Percentiles rank a stretch among this genome's conserved stretches.
These are phyloP conservation scores for Disparrhopalites patrizii DNA, from an alignment of 2,888 invertebrate genomes.

Conservation along the genomic window DNA sequence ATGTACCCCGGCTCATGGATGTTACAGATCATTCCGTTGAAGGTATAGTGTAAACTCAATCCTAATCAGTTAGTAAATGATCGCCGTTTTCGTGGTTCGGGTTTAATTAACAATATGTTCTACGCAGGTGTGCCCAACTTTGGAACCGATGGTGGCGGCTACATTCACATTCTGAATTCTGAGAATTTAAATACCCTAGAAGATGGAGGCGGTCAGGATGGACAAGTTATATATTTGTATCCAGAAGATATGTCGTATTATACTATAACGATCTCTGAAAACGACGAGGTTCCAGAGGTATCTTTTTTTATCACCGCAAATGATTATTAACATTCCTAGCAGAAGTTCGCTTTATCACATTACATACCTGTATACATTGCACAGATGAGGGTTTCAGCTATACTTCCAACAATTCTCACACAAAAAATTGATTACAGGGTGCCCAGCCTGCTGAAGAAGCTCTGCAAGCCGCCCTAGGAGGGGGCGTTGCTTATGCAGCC, in stretches of 20 bases:
- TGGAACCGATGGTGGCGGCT: background rate
- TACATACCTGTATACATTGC: too few species aligned
- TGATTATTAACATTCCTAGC: too few species aligned
- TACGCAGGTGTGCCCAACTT: slow-evolving; percentile 5
- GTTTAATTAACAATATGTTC: background rate
- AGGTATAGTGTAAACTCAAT: too few species aligned
- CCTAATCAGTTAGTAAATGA: too few species aligned
- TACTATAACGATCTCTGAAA: slow-evolving; percentile 28
- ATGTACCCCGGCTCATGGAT: too few species aligned
- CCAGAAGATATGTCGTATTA: slow-evolving; percentile 30
- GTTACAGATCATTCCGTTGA: too few species aligned
- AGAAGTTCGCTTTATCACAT: too few species aligned
- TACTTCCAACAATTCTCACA: background rate
- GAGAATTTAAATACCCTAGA: slow-evolving; percentile 24
- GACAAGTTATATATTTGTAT: slow-evolving; percentile 37
- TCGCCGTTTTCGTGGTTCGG: background rate
- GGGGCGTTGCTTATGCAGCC: slow-evolving; percentile 18
- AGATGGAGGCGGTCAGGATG: slow-evolving; percentile 11
- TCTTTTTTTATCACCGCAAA: too few species aligned
- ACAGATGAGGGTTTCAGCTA: too few species aligned
- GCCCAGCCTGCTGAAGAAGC: slow-evolving; percentile 13
- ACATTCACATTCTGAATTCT: slow-evolving; percentile 35
- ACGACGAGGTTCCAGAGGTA: slow-evolving; percentile 2
- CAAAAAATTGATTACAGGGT: background rate
- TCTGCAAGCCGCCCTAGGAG: slow-evolving; percentile 18